Percentiles rank a stretch among this genome's conserved stretches.
Conservation (phyloP, 2,888 invertebrate species). For the Phaedon cochleariae region DNA sequence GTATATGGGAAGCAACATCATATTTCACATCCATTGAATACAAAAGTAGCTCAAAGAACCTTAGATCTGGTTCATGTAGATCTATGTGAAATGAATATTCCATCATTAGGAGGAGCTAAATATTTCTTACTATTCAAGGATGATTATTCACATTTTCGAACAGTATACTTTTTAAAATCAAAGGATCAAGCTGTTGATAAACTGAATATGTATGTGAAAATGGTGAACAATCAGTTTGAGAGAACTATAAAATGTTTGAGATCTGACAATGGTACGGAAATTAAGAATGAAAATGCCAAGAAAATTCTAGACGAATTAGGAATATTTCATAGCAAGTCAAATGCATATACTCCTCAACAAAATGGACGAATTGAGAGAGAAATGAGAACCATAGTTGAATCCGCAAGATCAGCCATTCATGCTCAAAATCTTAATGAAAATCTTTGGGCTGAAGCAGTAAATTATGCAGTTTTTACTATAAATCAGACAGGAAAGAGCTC, state of each 20-base stretch:
- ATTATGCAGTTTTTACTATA: constrained; percentile 43
- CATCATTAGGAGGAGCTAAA: constrained; percentile 36
- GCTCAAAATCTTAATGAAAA: constrained; percentile 29
- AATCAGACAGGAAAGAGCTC: constrained; percentile 44
- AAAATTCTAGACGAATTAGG: constrained; percentile 46
- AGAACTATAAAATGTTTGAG: constrained; percentile 43
- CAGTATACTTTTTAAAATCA: constrained; percentile 46
- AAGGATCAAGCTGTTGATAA: constrained; percentile 44
- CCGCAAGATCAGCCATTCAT: constrained; percentile 45
- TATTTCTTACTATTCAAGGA: too few species aligned
- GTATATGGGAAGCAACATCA: constrained; percentile 33
- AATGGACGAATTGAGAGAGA: constrained; percentile 53
- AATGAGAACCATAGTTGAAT: constrained; percentile 52
- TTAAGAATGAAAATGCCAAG: constrained; percentile 25
- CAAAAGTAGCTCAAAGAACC: constrained; percentile 36
- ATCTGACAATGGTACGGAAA: constrained; percentile 50
- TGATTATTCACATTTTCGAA: constrained; percentile 35
- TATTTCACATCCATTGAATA: constrained; percentile 43
- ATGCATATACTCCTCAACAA: constrained; percentile 50
- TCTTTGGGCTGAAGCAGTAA: too few species aligned
- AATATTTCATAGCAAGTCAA: constrained; percentile 44
- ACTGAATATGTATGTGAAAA: constrained; percentile 40
- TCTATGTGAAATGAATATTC: constrained; percentile 45
- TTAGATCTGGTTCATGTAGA: constrained; percentile 49
- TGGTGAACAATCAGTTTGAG: constrained; percentile 49